These are phyloP conservation scores for Mellilla xanthometata DNA, from an alignment of 2,888 invertebrate genomes.

Conservation along the genomic window DNA sequence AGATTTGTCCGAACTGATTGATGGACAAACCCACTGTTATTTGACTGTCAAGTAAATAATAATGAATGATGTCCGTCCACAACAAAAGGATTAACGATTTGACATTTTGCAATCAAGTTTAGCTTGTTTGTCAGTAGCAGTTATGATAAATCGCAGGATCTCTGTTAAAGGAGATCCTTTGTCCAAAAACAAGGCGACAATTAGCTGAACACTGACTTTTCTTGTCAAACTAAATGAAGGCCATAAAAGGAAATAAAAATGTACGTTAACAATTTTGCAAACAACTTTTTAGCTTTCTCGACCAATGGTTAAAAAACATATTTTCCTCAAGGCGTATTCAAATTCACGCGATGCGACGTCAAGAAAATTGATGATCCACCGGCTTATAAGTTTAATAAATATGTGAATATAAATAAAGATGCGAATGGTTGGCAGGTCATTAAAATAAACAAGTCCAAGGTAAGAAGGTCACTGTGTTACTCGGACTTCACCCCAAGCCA, in stretches of 20 bases:
- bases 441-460: constrained; percentile 7
- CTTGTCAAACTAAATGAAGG: too few species aligned
- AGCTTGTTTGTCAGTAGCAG: neutral
- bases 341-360: too few species aligned
- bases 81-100: constrained; percentile 5
- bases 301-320: too few species aligned
- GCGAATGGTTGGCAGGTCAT: neutral
- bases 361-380: constrained; percentile 10
- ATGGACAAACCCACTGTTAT: constrained; percentile 1
- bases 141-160: constrained; percentile 1
- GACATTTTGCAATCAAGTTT: constrained; percentile 5
- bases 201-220: too few species aligned
- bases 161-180: neutral
- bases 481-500: constrained; percentile 7
- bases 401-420: constrained; percentile 13
- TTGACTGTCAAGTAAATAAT: constrained; percentile 1
- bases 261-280: too few species aligned
- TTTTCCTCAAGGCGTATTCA: too few species aligned
- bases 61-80: constrained; percentile 3
- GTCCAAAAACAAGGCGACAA: neutral
- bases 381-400: constrained; percentile 9
- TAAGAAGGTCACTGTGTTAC: constrained; percentile 17
- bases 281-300: too few species aligned
- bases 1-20: constrained; percentile 8
- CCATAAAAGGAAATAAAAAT: too few species aligned